Evolutionary conservation across 2,797 vertebrate genomes (phyloP), one percentile per base, ranked within the genome.

Genomic region (Falco biarmicus): DNA sequence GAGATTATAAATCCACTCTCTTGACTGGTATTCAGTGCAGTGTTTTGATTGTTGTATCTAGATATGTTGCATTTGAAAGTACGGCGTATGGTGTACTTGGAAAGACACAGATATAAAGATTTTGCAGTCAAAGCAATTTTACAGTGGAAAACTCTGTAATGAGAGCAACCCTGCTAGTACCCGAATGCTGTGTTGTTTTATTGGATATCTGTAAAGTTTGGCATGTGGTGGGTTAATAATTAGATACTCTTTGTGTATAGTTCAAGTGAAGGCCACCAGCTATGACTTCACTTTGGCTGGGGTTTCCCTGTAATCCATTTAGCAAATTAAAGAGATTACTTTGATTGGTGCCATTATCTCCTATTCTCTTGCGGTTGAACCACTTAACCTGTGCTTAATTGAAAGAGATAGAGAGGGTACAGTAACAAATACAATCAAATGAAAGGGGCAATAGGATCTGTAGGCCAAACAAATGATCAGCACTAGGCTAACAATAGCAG

Each of bases 381-480:
- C 98, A 98, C 98, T 98, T 98, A 98, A 98, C 98, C 98, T 98
- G 98, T 98, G 98, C 98, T 98, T 98, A 98, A 98, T 98, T 98
- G 98, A 98, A 98, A 98, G 98, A 98, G 98, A 98, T 98, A 98
- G 98, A 98, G 98, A 98, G 98, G 98, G 98, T 98, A 98, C 98
- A 98, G 98, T 98, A 98, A 98, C 98, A 98, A 98, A 98, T 98
- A 98, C 98, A 98, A 98, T 98, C 98, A 98, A 98, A 98, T 98
- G 97, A 97, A 98, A 98, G 98, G 98, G 97, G 98, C 98, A 98
- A 97, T 98, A 98, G 98, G 98, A 98, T 98, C 98, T 97, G 97
- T 98, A 97, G 98, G 97, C 98, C 98, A 98, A 98, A 98, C 98
- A 98, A 98, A 98, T 98, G 98, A 98, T 98, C 98, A 85, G 98